phyloP scores from a whole-genome alignment of 2,888 invertebrate species.

The Mamestra brassicae region DNA sequence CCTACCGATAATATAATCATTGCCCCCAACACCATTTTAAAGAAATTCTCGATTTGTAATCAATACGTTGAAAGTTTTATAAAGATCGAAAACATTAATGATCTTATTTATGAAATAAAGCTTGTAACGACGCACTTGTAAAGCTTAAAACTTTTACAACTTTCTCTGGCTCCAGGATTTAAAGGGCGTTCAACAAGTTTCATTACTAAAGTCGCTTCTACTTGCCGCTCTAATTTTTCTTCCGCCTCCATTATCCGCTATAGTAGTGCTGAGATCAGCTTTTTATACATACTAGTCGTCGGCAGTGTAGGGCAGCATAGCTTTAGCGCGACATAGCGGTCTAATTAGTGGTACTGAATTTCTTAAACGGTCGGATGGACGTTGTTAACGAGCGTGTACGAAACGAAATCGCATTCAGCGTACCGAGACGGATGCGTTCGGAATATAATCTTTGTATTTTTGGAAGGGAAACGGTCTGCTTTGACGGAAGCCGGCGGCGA shows the following conservation, averaged over 20 bases:
- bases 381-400: constrained; percentile 75
- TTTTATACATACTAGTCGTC: constrained; percentile 44
- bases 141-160: constrained; percentile 58
- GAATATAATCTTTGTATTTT: constrained; percentile 83
- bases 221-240: constrained; percentile 72
- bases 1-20: background rate
- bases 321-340: constrained; percentile 47
- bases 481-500: constrained; percentile 81
- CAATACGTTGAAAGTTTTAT: constrained; percentile 5
- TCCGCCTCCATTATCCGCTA: constrained; percentile 46
- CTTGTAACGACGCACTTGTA: constrained; percentile 39
- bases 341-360: constrained; percentile 62
- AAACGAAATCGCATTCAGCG: constrained; percentile 76
- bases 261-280: constrained; percentile 43
- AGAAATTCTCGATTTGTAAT: background rate
- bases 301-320: constrained; percentile 56
- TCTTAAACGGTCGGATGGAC: constrained; percentile 66
- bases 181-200: constrained; percentile 68
- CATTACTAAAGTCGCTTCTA: constrained; percentile 53
- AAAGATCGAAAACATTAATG: constrained; percentile 20
- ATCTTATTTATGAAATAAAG: constrained; percentile 38
- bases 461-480: constrained; percentile 81
- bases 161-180: constrained; percentile 67
- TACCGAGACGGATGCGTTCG: constrained; percentile 80
- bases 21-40: background rate